Evolutionary conservation across 2,113 vertebrate species (phyloP).

Genomic region (Verasper variegatus): DNA sequence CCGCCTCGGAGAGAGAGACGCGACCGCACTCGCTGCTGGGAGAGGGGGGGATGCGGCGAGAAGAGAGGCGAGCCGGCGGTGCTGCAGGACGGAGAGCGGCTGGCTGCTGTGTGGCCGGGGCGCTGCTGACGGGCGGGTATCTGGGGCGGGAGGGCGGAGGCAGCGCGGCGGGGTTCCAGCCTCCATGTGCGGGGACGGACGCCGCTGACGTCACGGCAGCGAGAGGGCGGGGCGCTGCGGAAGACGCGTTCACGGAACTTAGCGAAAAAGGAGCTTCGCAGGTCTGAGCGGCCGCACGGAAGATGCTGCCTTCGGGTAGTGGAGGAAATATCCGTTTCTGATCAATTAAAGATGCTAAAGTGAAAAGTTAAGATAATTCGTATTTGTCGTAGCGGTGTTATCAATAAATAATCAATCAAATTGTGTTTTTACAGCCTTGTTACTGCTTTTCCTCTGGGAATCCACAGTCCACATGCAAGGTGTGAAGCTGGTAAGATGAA

Average conservation of each 20-base stretch:
- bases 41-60: background rate
- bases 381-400: too few species aligned
- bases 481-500: too few species aligned
- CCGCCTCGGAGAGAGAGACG: background rate
- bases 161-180: slow-evolving; percentile 38
- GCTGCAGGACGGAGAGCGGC: slow-evolving; percentile 54
- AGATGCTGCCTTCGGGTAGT: background rate
- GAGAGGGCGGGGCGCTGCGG: background rate
- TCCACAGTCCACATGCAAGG: too few species aligned
- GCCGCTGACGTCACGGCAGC: slow-evolving; percentile 77
- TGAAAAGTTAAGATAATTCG: too few species aligned
- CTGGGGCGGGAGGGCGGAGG: slow-evolving; percentile 27
- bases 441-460: too few species aligned
- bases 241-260: background rate
- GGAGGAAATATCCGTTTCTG: background rate
- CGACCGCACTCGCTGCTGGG: background rate
- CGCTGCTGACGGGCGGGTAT: slow-evolving; percentile 30
- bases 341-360: too few species aligned
- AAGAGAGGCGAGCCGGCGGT: slow-evolving; percentile 8
- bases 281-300: background rate
- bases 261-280: background rate
- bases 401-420: too few species aligned
- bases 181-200: slow-evolving; percentile 84
- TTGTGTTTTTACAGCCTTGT: too few species aligned
- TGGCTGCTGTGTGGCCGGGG: slow-evolving; percentile 33